Base-by-base conservation (phyloP, 2,113 vertebrate genomes). In the Macroglossus sobrinus region DNA sequence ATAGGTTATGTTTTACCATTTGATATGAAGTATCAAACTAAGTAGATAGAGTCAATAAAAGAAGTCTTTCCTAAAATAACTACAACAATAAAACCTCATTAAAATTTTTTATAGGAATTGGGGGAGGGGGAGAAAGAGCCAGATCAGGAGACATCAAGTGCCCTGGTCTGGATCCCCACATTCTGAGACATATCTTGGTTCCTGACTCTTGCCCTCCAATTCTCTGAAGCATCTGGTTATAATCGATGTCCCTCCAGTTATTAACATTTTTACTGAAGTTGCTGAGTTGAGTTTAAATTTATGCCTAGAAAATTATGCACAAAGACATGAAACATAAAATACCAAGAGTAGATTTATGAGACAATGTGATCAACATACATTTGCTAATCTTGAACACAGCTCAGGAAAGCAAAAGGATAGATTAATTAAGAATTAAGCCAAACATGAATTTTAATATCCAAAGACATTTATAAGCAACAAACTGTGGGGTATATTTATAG, bases 381-480 rank as follows among this genome's bases (percentile, higher is more conserved):
- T 81, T 91, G 66, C 47, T 74, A 38, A 78, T 87, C 63, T 75
- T 92, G 38, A 96, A 91, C 47, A 80, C 0, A 81, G 66, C 64
- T 66, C 68, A 72, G 38, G 55, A 69, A 84, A 85, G 75, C 90
- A 71, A 91, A 96, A 96, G 35, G 80, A 89, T 22, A 92, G 71
- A 88, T 92, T 90, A 91, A 97, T 95, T 76, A 76, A 69, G 69
- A 82, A 97, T 93, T 90, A 97, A 91, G 76, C 61, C 75, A 93
- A 93, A 95, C 45, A 90, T 85, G 76, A 93, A 91, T 57, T 84
- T 96, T 87, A 96, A 97, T 94, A 95, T 80, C 61, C 71, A 82
- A 92, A 96, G 85, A 72, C 76, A 96, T 76, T 91, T 90, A 84
- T 81, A 96, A 96, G 91, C 63, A 95, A 94, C 81, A 92, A 94